Percentiles rank a stretch among this genome's conserved stretches.
phyloP scores from a whole-genome alignment of 2,797 vertebrate genomes.

The Rhynchonycteris naso region DNA sequence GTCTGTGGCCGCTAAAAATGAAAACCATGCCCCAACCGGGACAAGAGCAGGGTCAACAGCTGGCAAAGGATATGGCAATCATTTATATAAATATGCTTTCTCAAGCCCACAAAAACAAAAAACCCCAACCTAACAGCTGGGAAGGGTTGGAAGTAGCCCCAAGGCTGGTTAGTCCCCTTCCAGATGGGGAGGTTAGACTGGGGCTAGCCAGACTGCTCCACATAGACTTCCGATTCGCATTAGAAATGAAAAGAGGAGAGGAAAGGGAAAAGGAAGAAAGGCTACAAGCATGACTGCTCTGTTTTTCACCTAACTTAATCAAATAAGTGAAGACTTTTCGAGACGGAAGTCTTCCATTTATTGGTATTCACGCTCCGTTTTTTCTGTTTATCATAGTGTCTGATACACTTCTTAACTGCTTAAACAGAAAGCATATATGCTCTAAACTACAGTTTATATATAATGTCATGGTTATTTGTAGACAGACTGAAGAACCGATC shows the following conservation, averaged over 20 bases:
- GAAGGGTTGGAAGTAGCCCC: constrained; percentile 99
- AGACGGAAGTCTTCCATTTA: constrained; percentile 98
- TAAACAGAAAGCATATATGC: constrained; percentile 81
- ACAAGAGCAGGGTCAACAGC: constrained; percentile 98
- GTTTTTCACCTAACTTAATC: constrained; percentile 98
- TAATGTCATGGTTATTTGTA: constrained; percentile 88
- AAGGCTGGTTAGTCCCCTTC: constrained; percentile 98
- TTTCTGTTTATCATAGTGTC: constrained; percentile 86
- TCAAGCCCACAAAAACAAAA: constrained; percentile 97
- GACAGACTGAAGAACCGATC: constrained; percentile 85
- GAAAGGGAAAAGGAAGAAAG: constrained; percentile 97
- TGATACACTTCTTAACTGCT: constrained; percentile 83
- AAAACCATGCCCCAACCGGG: constrained; percentile 94
- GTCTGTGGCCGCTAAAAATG: constrained; percentile 92
- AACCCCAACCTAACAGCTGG: constrained; percentile 98
- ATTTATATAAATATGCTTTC: constrained; percentile 99
- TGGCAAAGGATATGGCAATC: constrained; percentile 99
- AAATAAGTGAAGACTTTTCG: constrained; percentile 98
- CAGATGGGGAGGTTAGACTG: constrained; percentile 99
- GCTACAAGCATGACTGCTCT: constrained; percentile 97
- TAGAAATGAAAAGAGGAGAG: constrained; percentile 94
- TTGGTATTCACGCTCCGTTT: constrained; percentile 91
- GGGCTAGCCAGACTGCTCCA: constrained; percentile 96
- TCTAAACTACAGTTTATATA: constrained; percentile 80
- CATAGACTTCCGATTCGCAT: constrained; percentile 99